Evolutionary conservation across 2,888 invertebrate genomes (phyloP).

Genomic region (Bimastos eiseni): DNA sequence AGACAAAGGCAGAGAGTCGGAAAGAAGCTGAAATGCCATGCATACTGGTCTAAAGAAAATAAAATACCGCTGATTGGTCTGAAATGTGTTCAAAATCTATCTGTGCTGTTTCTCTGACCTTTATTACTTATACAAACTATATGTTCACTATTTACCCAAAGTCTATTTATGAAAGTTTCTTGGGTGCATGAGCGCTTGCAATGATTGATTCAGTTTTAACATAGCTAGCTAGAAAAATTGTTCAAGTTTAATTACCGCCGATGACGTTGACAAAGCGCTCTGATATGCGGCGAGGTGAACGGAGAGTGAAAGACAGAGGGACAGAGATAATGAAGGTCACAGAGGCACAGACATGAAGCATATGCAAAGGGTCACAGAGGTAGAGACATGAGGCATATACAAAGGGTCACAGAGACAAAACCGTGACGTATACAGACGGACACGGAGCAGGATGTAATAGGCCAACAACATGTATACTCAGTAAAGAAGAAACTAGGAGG

Average conservation of each 20-base stretch:
- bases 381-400: neutral
- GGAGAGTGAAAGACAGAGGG: neutral
- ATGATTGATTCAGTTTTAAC: neutral
- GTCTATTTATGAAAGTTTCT: conserved; percentile 3
- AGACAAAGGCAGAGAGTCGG: too few relatives aligned
- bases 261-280: neutral
- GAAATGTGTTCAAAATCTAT: neutral
- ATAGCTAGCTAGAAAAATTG: neutral
- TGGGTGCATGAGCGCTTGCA: neutral
- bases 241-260: neutral
- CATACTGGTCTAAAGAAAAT: neutral
- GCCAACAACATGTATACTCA: neutral
- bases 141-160: neutral
- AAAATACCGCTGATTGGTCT: neutral
- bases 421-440: neutral
- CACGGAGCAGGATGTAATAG: neutral
- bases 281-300: neutral
- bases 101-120: neutral
- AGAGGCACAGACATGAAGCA: neutral
- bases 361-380: neutral
- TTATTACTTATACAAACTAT: neutral
- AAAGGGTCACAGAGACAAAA: neutral
- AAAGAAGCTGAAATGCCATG: neutral
- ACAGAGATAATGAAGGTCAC: neutral
- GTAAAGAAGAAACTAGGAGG: neutral